phyloP scores from a whole-genome alignment of 1,140 invertebrate genomes.

The Dreissena rostriformis region DNA sequence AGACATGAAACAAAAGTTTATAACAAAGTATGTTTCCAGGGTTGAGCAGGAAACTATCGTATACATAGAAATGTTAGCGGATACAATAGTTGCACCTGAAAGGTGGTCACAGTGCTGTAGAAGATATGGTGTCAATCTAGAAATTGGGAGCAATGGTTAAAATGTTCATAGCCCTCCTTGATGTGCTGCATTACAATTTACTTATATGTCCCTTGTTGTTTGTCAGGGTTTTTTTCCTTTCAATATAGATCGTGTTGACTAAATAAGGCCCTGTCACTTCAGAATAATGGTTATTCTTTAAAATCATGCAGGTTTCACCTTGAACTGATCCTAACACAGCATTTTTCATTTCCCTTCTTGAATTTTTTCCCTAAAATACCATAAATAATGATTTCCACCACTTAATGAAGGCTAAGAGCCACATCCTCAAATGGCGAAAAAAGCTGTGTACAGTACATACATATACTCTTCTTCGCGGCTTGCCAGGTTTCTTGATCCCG shows the following conservation, averaged over 20 bases:
- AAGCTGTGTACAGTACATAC: constrained; percentile 52
- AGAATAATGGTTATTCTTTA: not conserved
- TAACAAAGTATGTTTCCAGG: too few species aligned
- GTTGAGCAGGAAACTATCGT: too few species aligned
- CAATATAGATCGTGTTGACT: not conserved
- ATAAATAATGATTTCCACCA: too few species aligned
- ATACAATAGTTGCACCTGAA: too few species aligned
- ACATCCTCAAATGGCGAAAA: too few species aligned
- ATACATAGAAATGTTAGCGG: constrained; percentile 29
- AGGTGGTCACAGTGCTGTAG: too few species aligned
- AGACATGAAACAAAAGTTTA: not conserved
- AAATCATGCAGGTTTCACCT: not conserved
- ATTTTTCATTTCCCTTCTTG: too few species aligned
- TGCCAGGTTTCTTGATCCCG: constrained; percentile 58
- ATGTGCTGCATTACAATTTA: not conserved
- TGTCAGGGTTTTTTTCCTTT: too few species aligned
- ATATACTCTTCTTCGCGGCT: constrained; percentile 78
- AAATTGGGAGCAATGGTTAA: not conserved
- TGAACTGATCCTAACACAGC: too few species aligned
- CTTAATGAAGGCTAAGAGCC: too few species aligned
- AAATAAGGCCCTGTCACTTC: not conserved
- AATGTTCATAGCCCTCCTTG: not conserved
- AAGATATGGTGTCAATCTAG: not conserved
- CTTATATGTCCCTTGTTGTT: not conserved
- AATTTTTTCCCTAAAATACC: too few species aligned